A percentile compares a stretch with the other conserved stretches of the same genome.
Evolutionary conservation across 1,140 invertebrate species (phyloP).

Genomic region (Branchinecta lynchi): DNA sequence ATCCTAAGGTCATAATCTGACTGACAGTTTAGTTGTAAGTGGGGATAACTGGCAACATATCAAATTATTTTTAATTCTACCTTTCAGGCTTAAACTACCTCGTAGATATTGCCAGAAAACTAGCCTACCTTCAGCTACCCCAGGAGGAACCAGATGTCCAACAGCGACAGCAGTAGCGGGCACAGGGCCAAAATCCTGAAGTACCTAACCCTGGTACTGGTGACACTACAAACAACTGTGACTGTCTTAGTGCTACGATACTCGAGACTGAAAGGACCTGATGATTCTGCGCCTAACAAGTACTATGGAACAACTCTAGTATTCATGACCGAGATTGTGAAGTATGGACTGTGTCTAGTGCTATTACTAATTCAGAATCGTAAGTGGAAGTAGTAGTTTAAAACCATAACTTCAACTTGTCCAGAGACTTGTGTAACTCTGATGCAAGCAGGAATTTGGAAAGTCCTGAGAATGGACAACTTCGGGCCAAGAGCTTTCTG

Average conservation of each 20-base stretch:
- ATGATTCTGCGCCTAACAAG: neutral
- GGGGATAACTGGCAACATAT: too few species aligned
- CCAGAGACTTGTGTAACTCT: neutral
- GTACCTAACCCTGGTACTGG: neutral
- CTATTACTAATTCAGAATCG: neutral
- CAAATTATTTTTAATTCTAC: too few species aligned
- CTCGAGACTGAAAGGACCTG: neutral
- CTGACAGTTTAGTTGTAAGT: too few species aligned
- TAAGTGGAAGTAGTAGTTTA: neutral
- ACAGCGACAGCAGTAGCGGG: too few species aligned
- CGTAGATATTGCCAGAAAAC: too few species aligned
- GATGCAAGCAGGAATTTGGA: too few species aligned
- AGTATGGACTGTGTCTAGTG: neutral
- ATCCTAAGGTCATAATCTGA: too few species aligned
- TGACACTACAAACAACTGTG: neutral
- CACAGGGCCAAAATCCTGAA: neutral
- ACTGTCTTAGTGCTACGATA: neutral
- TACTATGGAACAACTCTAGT: neutral
- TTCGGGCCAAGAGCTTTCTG: too few species aligned
- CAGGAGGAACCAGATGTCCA: too few species aligned
- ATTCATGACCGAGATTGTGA: neutral
- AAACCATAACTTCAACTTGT: neutral
- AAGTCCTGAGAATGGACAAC: too few species aligned
- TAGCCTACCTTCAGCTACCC: too few species aligned
- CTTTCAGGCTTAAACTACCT: too few species aligned